Percentiles rank a stretch among this genome's conserved stretches.
Conservation (phyloP, 2,888 invertebrate genomes). For the Hesperia comma region DNA sequence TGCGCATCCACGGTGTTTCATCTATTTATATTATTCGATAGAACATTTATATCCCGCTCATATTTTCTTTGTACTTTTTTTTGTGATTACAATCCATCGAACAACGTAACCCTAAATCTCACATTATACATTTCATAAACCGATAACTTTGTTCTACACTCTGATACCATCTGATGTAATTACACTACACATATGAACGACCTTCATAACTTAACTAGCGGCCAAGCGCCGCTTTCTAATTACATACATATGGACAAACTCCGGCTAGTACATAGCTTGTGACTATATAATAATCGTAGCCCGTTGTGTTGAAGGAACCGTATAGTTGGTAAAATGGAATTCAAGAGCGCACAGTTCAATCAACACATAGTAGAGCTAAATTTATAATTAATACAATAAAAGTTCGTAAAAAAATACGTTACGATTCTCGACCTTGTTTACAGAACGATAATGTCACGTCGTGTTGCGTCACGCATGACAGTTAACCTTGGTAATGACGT, state of each 20-base stretch:
- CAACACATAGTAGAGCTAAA: constrained; percentile 11
- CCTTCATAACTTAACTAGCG: constrained; percentile 62
- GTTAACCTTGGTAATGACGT: not conserved
- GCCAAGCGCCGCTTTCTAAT: constrained; percentile 18
- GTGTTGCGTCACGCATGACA: not conserved
- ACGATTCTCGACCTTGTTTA: too few relatives aligned
- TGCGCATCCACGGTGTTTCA: constrained; percentile 55
- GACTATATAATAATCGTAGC: constrained; percentile 17
- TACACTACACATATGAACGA: constrained; percentile 65
- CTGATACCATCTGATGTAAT: constrained; percentile 66
- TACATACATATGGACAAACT: constrained; percentile 37
- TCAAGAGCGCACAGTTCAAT: constrained; percentile 9
- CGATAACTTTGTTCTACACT: constrained; percentile 68
- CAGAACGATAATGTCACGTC: too few relatives aligned
- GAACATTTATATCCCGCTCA: constrained; percentile 59
- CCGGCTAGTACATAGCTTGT: constrained; percentile 24
- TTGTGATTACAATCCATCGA: constrained; percentile 67
- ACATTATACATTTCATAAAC: constrained; percentile 64
- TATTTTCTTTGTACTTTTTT: constrained; percentile 75
- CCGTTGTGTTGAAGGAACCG: constrained; percentile 14
- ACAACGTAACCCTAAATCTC: constrained; percentile 68
- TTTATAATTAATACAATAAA: constrained; percentile 1
- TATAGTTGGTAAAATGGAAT: constrained; percentile 21
- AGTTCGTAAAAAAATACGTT: not conserved
- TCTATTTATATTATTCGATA: constrained; percentile 51